Evolutionary conservation across 2,113 vertebrate genomes (phyloP), one percentile per base, ranked within the genome.

Genomic region (Semicossyphus pulcher): DNA sequence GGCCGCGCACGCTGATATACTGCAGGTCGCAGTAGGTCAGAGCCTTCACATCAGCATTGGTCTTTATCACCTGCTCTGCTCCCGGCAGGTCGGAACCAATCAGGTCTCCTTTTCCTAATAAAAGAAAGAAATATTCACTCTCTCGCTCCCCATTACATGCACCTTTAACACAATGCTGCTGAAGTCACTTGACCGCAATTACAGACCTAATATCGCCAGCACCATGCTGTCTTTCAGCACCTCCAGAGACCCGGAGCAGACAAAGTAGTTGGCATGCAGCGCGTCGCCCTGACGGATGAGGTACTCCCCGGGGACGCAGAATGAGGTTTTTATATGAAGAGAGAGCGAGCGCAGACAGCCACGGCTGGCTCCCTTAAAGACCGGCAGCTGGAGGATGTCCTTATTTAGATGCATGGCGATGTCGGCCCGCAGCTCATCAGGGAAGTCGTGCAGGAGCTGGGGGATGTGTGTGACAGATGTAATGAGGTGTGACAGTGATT

Each of bases 351-450:
- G 95, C 61, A 99, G 94, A 84, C 97, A 99, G 65, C 97, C 97
- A 1, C 96, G 94, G 81, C 97, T 98, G 14, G 97, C 97, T 0
- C 95, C 94, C 83, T 95, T 94, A 3, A 99, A 99, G 82, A 99
- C 84, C 0, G 97, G 93, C 81, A 99, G 94, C 93, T 97, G 97
- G 90, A 99, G 93, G 90, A 99, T 99, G 92, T 99, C 97, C 87
- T 98, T 97, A 89, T 99, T 96, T 87, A 99, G 94, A 89, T 99
- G 97, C 97, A 97, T 97, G 84, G 97, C 96, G 77, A 99, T 96
- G 49, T 99, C 97, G 0, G 97, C 97, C 0, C 97, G 95, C 70
- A 99, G 93, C 92, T 99, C 97, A 0, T 98, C 97, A 0, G 97
- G 97, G 90, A 99, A 99, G 91, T 99, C 96, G 1, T 95, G 96